Evolutionary conservation across 2,797 vertebrate genomes (phyloP), one percentile per base, ranked within the genome.

Genomic region (Sebastes kiyomatsui): DNA sequence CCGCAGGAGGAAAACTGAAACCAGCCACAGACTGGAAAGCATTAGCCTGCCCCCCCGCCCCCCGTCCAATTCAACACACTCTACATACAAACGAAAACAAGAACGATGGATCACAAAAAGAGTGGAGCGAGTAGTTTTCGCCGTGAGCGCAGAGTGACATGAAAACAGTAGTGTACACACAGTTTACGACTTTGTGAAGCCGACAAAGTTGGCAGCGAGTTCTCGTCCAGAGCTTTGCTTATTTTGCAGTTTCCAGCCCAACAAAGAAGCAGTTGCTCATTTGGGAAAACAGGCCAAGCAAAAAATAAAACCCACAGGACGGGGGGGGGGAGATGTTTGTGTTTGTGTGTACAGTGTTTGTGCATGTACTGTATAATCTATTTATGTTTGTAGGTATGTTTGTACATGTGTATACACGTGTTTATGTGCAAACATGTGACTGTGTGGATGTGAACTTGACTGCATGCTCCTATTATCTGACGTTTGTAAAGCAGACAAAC

Each of bases 1-100:
- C 86, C 86, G 58, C 91, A 90, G 73, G 83, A 88, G 80, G 92
- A 92, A 94, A 94, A 93, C 88, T 90, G 90, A 94, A 94, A 93
- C 93, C 90, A 92, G 91, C 91, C 90, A 91, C 88, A 87, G 90
- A 93, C 90, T 94, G 93, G 92, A 93, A 94, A 92, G 86, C 90
- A 94, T 94, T 94, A 93, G 87, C 80, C 79, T 42, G 13, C 56
- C 49, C 68, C 72, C 56, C 3, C 52, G 1, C 11, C 33, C 3
- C 54, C 62, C 52, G 12, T 32, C 7, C 38, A 5, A 88, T 85
- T 85, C 78, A 84, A 84, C 84, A 83, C 80, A 75, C 80, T 86
- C 74, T 42, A 59, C 68, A 82, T 67, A 85, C 82, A 80, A 85
- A 80, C 4, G 52, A 80, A 88, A 91, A 87, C 78, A 85, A 73